Evolutionary conservation across 2,888 invertebrate species (phyloP).

Genomic region (Hypercompe scribonia): DNA sequence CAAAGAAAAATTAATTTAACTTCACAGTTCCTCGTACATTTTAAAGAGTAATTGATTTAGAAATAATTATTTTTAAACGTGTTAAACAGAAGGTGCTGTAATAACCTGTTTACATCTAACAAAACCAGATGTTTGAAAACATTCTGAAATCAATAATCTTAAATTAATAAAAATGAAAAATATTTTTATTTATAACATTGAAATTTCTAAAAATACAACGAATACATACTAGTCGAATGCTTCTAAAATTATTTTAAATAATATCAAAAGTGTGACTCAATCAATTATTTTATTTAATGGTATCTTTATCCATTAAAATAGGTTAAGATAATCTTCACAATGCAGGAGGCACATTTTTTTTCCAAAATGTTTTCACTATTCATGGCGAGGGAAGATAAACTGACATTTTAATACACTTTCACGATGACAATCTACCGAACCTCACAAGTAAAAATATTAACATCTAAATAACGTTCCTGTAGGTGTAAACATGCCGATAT

Average conservation of each 20-base stretch:
- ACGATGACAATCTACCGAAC: constrained; percentile 11
- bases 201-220: no score
- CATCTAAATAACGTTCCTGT: constrained; percentile 25
- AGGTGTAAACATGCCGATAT: constrained; percentile 21
- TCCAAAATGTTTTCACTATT: not conserved
- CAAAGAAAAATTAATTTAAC: not conserved
- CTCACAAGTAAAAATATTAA: constrained; percentile 19
- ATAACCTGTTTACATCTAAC: no score
- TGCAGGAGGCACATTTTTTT: not conserved
- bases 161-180: no score
- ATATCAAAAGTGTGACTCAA: not conserved
- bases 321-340: no score
- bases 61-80: no score
- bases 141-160: no score
- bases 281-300: not conserved
- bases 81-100: no score
- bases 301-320: no score
- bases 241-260: not conserved
- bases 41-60: not conserved
- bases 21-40: not conserved
- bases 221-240: not conserved
- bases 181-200: not conserved
- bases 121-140: no score
- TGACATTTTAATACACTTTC: constrained; percentile 16
- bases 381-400: not conserved